Conservation (phyloP, 2,888 invertebrate genomes). For the Yponomeuta sedellus region DNA sequence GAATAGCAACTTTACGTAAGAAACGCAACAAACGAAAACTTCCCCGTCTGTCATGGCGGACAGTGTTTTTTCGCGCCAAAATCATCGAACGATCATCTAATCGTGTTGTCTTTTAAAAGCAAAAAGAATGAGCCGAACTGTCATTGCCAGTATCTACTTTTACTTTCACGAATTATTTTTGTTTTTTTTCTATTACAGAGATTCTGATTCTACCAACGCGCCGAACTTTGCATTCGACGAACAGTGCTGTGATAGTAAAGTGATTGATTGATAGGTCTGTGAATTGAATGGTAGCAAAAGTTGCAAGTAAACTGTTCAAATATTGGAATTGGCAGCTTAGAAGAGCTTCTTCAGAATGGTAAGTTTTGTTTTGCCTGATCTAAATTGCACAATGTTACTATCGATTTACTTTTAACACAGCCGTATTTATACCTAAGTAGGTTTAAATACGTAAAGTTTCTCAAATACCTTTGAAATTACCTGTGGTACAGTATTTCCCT, state of each 20-base stretch:
- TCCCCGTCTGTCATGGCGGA: background rate
- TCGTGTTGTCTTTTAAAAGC: background rate
- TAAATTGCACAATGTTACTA: no score
- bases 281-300: conserved; percentile 1
- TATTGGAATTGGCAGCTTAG: background rate
- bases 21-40: background rate
- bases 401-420: no score
- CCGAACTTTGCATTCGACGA: conserved; percentile 8
- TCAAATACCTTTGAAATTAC: no score
- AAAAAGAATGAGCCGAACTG: background rate
- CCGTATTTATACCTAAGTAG: no score
- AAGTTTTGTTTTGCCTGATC: background rate
- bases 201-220: conserved; percentile 12
- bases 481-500: no score
- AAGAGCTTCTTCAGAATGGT: background rate
- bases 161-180: conserved; percentile 9
- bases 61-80: background rate
- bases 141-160: conserved; percentile 5
- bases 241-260: conserved; percentile 15
- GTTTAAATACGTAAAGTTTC: no score
- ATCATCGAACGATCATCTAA: background rate
- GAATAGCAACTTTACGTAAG: background rate
- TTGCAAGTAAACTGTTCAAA: background rate
- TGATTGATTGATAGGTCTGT: conserved; percentile 7
- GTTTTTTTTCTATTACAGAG: conserved; percentile 16